A percentile compares a stretch with the other conserved stretches of the same genome.
Evolutionary conservation across 2,797 vertebrate genomes (phyloP).

Genomic region (Thaleichthys pacificus): DNA sequence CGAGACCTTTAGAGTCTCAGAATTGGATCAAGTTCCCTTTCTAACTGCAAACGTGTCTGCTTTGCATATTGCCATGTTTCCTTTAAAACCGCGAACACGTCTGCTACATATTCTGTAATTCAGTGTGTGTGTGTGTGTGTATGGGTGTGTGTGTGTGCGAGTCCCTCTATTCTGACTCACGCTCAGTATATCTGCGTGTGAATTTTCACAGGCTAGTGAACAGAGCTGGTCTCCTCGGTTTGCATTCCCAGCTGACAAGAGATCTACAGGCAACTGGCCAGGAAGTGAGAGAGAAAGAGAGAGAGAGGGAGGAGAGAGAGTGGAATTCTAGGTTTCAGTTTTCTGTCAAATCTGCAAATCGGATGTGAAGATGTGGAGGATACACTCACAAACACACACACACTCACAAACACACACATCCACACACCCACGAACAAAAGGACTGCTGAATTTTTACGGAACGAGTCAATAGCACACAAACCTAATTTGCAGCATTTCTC

Average conservation of each 20-base stretch:
- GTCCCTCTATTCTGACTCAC: not conserved
- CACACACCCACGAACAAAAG: not conserved
- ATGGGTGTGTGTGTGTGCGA: constrained; percentile 2
- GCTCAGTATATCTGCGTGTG: not conserved
- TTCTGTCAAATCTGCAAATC: too few species aligned
- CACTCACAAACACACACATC: too few species aligned
- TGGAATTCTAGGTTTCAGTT: not conserved
- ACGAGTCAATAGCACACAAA: not conserved
- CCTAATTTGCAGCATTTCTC: not conserved
- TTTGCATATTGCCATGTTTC: too few species aligned
- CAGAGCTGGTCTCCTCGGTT: not conserved
- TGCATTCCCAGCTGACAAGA: not conserved
- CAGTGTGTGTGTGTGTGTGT: not conserved
- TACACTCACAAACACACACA: constrained; percentile 1
- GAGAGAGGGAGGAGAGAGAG: not conserved
- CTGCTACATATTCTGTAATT: too few species aligned
- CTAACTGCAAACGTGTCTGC: too few species aligned
- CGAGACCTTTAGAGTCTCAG: not conserved
- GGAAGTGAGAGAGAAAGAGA: not conserved
- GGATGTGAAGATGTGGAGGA: not conserved
- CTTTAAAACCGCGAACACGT: too few species aligned
- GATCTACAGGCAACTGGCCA: not conserved
- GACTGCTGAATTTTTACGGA: not conserved
- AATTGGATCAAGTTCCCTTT: too few species aligned
- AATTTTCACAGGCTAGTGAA: not conserved